Evolutionary conservation across 2,888 invertebrate species (phyloP).

Genomic region (Nudaria mundana): DNA sequence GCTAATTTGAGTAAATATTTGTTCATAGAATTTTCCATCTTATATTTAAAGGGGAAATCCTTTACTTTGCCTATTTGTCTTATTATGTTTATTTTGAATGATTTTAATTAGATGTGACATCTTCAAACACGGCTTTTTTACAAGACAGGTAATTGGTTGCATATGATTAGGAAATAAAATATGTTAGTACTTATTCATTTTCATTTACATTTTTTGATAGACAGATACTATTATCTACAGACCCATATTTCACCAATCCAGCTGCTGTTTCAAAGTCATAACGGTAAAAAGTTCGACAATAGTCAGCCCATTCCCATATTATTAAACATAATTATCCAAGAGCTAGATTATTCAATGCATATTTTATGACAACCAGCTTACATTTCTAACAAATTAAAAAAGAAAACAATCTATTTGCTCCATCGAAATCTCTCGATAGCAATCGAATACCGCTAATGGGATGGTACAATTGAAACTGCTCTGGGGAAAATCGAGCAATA

Average conservation of each 20-base stretch:
- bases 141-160: too few species aligned
- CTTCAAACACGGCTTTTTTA: too few species aligned
- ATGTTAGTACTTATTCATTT: too few species aligned
- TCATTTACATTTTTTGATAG: too few species aligned
- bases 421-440: constrained; percentile 46
- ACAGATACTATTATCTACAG: too few species aligned
- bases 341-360: neutral
- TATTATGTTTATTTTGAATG: constrained; percentile 16
- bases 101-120: constrained; percentile 23
- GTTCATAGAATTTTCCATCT: constrained; percentile 52
- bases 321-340: too few species aligned
- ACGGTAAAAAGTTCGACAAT: too few species aligned
- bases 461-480: constrained; percentile 70
- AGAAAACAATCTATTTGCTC: constrained; percentile 41
- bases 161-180: too few species aligned
- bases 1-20: constrained; percentile 77
- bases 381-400: constrained; percentile 6
- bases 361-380: neutral
- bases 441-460: constrained; percentile 67
- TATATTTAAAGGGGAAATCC: constrained; percentile 42
- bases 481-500: constrained; percentile 72
- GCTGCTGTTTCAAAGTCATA: too few species aligned
- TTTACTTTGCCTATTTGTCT: constrained; percentile 30
- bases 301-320: too few species aligned
- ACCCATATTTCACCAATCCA: too few species aligned